Conservation (phyloP, 1,140 invertebrate species). For the Aleiodes sp. region DNA sequence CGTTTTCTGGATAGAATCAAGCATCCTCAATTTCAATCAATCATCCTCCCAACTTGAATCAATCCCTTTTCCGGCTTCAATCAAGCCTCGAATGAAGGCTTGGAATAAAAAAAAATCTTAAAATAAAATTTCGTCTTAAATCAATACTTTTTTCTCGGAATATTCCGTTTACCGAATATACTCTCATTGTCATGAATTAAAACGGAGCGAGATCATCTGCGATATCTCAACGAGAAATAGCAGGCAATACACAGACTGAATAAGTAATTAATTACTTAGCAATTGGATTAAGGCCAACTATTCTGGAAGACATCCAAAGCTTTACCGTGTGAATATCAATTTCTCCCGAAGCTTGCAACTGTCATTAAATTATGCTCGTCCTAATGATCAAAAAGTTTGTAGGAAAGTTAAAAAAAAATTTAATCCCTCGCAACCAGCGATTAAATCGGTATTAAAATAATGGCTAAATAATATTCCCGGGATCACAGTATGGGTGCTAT, state of each 20-base stretch:
- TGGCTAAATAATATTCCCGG: conserved; percentile 23
- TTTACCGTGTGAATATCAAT: conserved; percentile 38
- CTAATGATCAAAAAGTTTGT: background rate
- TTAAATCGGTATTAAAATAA: no score
- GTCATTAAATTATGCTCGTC: conserved; percentile 32
- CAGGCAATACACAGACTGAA: conserved; percentile 44
- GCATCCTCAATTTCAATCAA: no score
- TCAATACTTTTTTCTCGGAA: no score
- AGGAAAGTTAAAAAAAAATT: background rate
- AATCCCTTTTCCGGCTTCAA: no score
- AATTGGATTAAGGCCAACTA: conserved; percentile 59
- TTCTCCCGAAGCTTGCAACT: conserved; percentile 40
- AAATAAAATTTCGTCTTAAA: no score
- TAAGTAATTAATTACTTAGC: conserved; percentile 56
- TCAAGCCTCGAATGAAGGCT: no score
- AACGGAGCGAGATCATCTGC: conserved; percentile 7
- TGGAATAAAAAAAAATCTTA: no score
- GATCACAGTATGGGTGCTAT: conserved; percentile 31
- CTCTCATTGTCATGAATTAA: no score
- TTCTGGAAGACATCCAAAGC: conserved; percentile 58
- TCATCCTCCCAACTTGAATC: no score
- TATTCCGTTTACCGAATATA: no score
- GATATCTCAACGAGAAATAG: no score
- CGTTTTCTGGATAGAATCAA: no score
- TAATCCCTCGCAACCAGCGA: background rate